phyloP scores from a whole-genome alignment of 1,140 invertebrate species.

The Drosophila carrolli region DNA sequence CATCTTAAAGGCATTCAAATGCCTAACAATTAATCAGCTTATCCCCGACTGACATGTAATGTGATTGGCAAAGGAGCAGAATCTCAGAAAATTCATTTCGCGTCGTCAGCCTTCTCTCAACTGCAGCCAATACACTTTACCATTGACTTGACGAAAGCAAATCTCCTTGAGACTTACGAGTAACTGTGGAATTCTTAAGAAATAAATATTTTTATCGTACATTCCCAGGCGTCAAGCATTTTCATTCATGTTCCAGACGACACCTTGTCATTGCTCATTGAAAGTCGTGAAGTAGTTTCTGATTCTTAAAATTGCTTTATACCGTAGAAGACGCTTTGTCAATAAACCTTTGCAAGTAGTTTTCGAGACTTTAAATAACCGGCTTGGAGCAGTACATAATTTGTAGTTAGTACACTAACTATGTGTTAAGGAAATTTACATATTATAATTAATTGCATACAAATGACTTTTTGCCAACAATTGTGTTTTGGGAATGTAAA shows the following conservation, averaged over 20 bases:
- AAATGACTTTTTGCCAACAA: too few relatives aligned
- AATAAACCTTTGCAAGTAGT: neutral
- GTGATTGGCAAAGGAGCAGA: slow-evolving; percentile 19
- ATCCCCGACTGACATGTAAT: slow-evolving; percentile 22
- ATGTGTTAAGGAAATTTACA: too few relatives aligned
- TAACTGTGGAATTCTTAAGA: slow-evolving; percentile 23
- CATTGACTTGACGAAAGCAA: slow-evolving; percentile 5
- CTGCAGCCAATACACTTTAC: slow-evolving; percentile 41
- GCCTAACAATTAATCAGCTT: slow-evolving; percentile 53
- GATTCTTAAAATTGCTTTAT: slow-evolving; percentile 19
- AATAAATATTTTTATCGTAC: slow-evolving; percentile 35
- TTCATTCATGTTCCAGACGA: slow-evolving; percentile 28
- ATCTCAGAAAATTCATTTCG: slow-evolving; percentile 13
- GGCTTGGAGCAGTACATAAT: too few relatives aligned
- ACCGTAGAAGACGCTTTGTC: neutral
- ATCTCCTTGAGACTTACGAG: slow-evolving; percentile 29
- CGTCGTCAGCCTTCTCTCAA: slow-evolving; percentile 1
- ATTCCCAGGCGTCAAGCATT: slow-evolving; percentile 23
- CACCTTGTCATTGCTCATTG: neutral
- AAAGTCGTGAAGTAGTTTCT: slow-evolving; percentile 25
- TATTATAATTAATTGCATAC: too few relatives aligned
- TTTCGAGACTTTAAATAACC: neutral
- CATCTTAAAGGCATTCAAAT: slow-evolving; percentile 42
- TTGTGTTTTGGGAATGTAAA: too few relatives aligned
- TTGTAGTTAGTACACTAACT: too few relatives aligned